These are phyloP conservation scores for Pristionchus exspectatus DNA, from an alignment of 2,888 invertebrate species.

Conservation along the genomic window DNA sequence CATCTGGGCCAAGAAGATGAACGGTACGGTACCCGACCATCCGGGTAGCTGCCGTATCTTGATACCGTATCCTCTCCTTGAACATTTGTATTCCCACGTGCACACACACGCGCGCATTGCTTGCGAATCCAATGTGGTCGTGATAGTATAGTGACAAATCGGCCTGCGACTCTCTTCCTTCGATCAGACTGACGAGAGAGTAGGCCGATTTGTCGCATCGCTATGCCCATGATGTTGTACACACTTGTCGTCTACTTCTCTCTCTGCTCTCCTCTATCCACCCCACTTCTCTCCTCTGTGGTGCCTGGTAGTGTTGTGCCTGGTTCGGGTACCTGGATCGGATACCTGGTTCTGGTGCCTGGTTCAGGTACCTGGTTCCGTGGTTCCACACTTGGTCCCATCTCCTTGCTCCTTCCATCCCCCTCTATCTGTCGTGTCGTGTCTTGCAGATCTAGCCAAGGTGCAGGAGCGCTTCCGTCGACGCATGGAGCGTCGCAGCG, in stretches of 20 bases:
- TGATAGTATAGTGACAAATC: not conserved
- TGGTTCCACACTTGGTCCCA: not conserved
- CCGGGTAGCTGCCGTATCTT: no score
- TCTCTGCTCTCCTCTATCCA: constrained; percentile 34
- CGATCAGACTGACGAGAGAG: no score
- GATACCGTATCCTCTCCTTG: not conserved
- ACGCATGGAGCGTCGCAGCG: constrained; percentile 76
- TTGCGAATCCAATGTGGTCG: not conserved
- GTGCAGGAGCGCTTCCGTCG: constrained; percentile 78
- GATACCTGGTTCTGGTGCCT: not conserved
- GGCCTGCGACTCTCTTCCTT: no score
- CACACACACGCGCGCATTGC: not conserved
- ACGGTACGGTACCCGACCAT: constrained; percentile 68
- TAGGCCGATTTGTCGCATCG: no score
- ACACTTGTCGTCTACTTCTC: constrained; percentile 4
- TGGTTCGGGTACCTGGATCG: not conserved
- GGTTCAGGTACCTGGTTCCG: not conserved
- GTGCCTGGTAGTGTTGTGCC: not conserved
- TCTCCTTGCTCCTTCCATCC: not conserved
- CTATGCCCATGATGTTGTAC: no score
- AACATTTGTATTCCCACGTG: not conserved
- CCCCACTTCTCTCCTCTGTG: constrained; percentile 2
- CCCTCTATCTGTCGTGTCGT: constrained; percentile 42
- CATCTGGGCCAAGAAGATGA: constrained; percentile 82
- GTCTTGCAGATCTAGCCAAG: constrained; percentile 75